Conservation (phyloP, 2,797 vertebrate species). For the Brachyrhaphis roseni region DNA sequence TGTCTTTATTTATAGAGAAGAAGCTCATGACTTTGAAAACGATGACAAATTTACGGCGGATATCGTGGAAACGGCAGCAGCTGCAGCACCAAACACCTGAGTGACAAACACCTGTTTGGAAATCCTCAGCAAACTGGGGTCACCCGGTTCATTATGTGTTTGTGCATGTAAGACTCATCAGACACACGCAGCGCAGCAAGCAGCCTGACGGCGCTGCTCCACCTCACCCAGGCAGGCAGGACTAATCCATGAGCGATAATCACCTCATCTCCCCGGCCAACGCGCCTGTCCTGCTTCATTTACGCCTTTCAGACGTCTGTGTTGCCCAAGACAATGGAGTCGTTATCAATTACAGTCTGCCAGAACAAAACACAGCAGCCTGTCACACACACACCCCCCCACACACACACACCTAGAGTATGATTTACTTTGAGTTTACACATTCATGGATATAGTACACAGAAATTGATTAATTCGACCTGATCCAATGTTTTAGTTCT, state of each 20-base stretch:
- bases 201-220: constrained; percentile 39
- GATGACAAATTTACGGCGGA: background rate
- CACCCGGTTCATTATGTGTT: background rate
- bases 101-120: background rate
- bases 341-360: constrained; percentile 74
- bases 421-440: constrained; percentile 19
- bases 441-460: no score
- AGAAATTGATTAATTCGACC: constrained; percentile 8
- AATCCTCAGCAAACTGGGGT: constrained; percentile 1
- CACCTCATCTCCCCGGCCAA: constrained; percentile 70
- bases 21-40: background rate
- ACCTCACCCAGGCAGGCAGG: constrained; percentile 59
- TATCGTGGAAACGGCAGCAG: background rate
- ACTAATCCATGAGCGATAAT: constrained; percentile 75
- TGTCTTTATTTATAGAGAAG: no score
- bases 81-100: background rate
- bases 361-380: constrained; percentile 54
- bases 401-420: constrained; percentile 10
- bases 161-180: constrained; percentile 1
- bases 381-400: constrained; percentile 8
- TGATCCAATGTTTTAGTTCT: background rate
- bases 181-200: constrained; percentile 19
- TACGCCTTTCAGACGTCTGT: constrained; percentile 65
- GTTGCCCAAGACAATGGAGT: constrained; percentile 71
- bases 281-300: constrained; percentile 76